These are phyloP conservation scores for Datnioides undecimradiatus DNA, from an alignment of 2,113 vertebrate genomes.

Conservation along the genomic window DNA sequence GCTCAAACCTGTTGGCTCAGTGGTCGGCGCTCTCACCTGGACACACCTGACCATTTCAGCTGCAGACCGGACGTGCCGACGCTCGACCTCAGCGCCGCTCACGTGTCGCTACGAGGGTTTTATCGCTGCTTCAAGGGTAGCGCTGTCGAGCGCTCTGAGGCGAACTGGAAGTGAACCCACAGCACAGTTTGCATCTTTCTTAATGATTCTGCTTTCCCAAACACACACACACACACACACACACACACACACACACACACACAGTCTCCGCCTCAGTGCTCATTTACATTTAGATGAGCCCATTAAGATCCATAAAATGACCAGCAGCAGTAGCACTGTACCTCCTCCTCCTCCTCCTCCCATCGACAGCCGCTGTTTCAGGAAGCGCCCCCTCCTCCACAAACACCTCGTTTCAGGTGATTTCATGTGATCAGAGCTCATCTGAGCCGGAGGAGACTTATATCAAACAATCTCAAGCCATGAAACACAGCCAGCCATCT, in stretches of 20 bases:
- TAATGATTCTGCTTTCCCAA: constrained; percentile 34
- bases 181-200: constrained; percentile 24
- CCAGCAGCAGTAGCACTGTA: background rate
- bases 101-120: too few species aligned
- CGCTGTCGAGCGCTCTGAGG: too few species aligned
- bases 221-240: constrained; percentile 23
- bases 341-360: background rate
- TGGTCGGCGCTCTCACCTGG: too few species aligned
- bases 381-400: background rate
- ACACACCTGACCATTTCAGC: too few species aligned
- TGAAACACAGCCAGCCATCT: too few species aligned
- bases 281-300: constrained; percentile 81
- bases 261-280: constrained; percentile 13
- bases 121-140: too few species aligned
- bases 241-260: constrained; percentile 8
- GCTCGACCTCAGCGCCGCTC: too few species aligned
- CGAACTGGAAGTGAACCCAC: constrained; percentile 2
- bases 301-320: constrained; percentile 71
- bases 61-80: too few species aligned
- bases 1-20: too few species aligned
- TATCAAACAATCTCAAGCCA: too few species aligned
- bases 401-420: background rate
- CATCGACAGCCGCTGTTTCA: background rate
- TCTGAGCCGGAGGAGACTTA: too few species aligned
- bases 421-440: too few species aligned